Percentiles rank a stretch among this genome's conserved stretches.
These are phyloP conservation scores for Papilio xuthus DNA, from an alignment of 1,140 invertebrate species.

Conservation along the genomic window DNA sequence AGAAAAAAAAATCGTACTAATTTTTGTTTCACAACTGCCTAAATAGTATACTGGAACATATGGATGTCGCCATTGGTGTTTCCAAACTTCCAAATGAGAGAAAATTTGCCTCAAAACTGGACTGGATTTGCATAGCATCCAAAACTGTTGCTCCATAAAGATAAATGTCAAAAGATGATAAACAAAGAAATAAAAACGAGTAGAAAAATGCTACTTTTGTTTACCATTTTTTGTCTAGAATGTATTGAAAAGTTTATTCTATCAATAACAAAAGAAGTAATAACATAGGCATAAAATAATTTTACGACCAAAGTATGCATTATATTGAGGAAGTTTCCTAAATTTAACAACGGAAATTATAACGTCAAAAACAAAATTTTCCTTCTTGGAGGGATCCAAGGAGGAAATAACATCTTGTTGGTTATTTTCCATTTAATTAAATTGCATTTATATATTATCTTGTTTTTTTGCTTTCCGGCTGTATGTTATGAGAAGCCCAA, in stretches of 20 bases:
- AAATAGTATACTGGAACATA: too few species aligned
- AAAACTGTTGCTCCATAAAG: too few species aligned
- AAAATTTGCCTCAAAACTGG: neutral
- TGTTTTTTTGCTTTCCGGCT: neutral
- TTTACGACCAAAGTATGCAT: neutral
- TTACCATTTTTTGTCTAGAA: neutral
- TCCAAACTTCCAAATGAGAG: neutral
- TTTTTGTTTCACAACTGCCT: too few species aligned
- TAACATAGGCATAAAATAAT: neutral
- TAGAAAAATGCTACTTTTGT: neutral
- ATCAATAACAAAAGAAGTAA: neutral
- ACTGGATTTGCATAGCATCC: too few species aligned
- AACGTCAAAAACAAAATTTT: neutral
- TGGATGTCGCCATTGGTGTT: neutral
- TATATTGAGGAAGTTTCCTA: conserved; percentile 13
- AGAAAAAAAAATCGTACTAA: neutral
- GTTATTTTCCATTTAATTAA: neutral
- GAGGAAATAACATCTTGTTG: conserved; percentile 15
- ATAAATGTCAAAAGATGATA: too few species aligned
- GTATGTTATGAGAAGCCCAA: neutral
- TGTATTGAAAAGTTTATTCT: neutral
- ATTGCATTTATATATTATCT: conserved; percentile 14
- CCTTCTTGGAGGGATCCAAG: conserved; percentile 2
- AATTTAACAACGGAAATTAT: neutral
- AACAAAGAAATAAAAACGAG: too few species aligned